Conservation (phyloP, 2,797 vertebrate species). For the Enteromius afrohamiltoni region DNA sequence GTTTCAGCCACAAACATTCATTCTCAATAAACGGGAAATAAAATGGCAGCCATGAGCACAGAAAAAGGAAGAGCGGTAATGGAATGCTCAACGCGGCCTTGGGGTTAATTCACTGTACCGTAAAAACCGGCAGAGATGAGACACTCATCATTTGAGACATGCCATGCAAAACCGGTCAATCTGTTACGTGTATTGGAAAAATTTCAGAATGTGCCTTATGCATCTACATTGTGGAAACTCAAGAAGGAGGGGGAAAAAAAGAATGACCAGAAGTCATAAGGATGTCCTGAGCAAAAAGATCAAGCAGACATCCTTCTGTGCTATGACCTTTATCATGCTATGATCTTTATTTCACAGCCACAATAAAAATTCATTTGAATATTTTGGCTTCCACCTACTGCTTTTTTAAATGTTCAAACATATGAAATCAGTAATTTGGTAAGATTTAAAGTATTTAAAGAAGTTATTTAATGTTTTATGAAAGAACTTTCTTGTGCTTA, state of each 20-base stretch:
- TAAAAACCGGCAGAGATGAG: neutral
- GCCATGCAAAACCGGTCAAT: neutral
- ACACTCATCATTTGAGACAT: neutral
- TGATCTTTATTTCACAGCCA: neutral
- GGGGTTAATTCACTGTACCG: neutral
- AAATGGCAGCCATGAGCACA: neutral
- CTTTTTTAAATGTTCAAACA: neutral
- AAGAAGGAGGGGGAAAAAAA: too few relatives aligned
- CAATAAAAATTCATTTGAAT: neutral
- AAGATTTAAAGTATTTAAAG: neutral
- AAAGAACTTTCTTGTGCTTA: neutral
- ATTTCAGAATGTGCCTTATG: neutral
- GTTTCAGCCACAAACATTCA: neutral
- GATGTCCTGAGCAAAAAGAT: neutral
- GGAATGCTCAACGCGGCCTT: conserved; percentile 2
- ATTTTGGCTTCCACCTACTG: neutral
- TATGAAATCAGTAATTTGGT: neutral
- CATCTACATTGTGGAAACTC: neutral
- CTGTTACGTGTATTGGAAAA: neutral
- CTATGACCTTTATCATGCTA: neutral
- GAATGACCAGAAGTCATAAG: neutral
- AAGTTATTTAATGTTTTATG: neutral
- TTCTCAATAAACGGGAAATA: neutral
- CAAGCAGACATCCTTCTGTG: neutral
- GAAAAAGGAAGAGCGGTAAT: neutral